Conservation (phyloP, 2,888 invertebrate species). For the Magallana nippona region DNA sequence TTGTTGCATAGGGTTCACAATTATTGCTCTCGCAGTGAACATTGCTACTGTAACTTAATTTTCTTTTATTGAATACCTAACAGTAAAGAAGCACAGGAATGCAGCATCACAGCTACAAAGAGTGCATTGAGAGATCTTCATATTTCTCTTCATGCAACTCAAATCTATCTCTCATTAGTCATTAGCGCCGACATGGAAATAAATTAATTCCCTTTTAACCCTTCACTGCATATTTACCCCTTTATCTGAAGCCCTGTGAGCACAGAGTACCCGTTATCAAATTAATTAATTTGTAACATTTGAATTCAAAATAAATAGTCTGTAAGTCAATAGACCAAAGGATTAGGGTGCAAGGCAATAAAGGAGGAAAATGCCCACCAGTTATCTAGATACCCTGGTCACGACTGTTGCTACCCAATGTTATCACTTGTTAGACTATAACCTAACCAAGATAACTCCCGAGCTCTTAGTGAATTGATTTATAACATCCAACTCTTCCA, state of each 20-base stretch:
- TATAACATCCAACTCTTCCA: neutral
- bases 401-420: neutral
- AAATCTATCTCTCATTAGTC: too few species aligned
- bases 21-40: constrained; percentile 11
- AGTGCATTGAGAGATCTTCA: neutral
- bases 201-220: neutral
- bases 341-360: constrained; percentile 17
- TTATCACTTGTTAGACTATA: neutral
- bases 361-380: neutral
- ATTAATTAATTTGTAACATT: constrained; percentile 28
- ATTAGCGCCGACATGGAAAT: neutral
- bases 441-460: constrained; percentile 10
- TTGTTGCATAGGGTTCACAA: constrained; percentile 29
- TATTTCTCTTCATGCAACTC: neutral
- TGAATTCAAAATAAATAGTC: constrained; percentile 32
- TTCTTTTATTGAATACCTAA: neutral
- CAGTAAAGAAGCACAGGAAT: neutral
- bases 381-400: constrained; percentile 5
- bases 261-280: neutral
- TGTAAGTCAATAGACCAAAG: constrained; percentile 11
- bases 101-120: too few species aligned
- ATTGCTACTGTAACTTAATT: constrained; percentile 4
- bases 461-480: neutral
- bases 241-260: neutral
- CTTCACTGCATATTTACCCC: neutral